These are phyloP conservation scores for Benthosema pterotum DNA, from an alignment of 2,797 vertebrate species.

Conservation along the genomic window DNA sequence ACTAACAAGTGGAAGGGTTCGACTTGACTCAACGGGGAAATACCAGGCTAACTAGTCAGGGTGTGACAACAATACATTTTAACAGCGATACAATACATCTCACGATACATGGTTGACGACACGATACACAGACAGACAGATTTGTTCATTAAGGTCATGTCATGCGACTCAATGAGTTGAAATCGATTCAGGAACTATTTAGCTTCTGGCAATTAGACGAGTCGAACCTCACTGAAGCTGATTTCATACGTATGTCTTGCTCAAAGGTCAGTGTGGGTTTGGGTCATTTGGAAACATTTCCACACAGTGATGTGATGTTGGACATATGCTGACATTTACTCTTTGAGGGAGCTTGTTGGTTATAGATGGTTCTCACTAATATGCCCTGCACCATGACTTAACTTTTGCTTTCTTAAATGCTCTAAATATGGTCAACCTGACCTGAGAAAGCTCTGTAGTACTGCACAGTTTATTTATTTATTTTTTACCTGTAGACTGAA, in stretches of 20 bases:
- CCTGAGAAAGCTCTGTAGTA: too few species aligned
- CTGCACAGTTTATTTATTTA: too few species aligned
- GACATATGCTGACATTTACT: constrained; percentile 51
- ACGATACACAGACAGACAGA: too few species aligned
- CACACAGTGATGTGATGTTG: constrained; percentile 31
- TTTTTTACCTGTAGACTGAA: too few species aligned
- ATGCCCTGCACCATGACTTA: constrained; percentile 17
- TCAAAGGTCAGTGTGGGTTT: constrained; percentile 39
- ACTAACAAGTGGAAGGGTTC: constrained; percentile 66
- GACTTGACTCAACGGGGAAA: constrained; percentile 67
- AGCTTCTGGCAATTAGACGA: constrained; percentile 51
- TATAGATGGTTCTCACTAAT: constrained; percentile 16
- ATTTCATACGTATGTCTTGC: constrained; percentile 33
- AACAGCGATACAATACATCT: too few species aligned
- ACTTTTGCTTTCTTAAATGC: not conserved
- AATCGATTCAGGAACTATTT: too few species aligned
- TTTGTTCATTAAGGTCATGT: too few species aligned
- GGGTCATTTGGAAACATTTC: constrained; percentile 37
- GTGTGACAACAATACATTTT: too few species aligned
- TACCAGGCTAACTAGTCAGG: too few species aligned
- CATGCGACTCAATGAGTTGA: too few species aligned
- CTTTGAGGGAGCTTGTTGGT: constrained; percentile 33
- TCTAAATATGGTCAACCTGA: too few species aligned
- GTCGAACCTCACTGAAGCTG: constrained; percentile 19
- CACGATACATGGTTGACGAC: too few species aligned